Evolutionary conservation across 2,888 invertebrate species (phyloP).

Genomic region (Anorthoa munda): DNA sequence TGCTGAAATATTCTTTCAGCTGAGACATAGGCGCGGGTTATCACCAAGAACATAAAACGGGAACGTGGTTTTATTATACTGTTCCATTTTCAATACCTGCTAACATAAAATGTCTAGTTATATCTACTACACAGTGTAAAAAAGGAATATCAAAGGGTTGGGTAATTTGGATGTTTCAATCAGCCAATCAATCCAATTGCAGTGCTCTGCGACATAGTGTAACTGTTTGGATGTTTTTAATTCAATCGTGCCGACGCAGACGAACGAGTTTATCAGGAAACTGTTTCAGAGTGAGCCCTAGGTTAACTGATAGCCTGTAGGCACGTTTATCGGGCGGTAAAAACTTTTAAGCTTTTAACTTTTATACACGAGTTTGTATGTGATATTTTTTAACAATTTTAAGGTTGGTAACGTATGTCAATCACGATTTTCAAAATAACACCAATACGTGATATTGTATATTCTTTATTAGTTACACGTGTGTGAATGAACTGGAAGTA

Average conservation of each 20-base stretch:
- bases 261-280: constrained; percentile 17
- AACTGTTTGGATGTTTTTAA: constrained; percentile 33
- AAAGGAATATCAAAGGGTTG: constrained; percentile 19
- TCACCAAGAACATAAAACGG: constrained; percentile 52
- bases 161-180: constrained; percentile 28
- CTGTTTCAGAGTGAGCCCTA: not conserved
- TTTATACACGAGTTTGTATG: not conserved
- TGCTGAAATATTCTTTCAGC: constrained; percentile 59
- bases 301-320: not conserved
- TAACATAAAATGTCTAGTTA: constrained; percentile 34
- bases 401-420: not conserved
- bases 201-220: constrained; percentile 6
- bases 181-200: constrained; percentile 29
- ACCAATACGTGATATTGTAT: too few relatives aligned
- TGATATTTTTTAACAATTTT: not conserved
- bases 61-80: constrained; percentile 57
- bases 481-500: not conserved
- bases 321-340: not conserved
- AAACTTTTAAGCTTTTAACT: not conserved
- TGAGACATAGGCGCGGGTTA: constrained; percentile 56
- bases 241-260: constrained; percentile 4
- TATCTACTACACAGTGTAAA: constrained; percentile 16
- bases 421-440: not conserved
- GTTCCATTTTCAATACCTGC: constrained; percentile 49
- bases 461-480: too few relatives aligned